These are phyloP conservation scores for Bostrychus sinensis DNA, from an alignment of 2,113 vertebrate species.

Conservation along the genomic window DNA sequence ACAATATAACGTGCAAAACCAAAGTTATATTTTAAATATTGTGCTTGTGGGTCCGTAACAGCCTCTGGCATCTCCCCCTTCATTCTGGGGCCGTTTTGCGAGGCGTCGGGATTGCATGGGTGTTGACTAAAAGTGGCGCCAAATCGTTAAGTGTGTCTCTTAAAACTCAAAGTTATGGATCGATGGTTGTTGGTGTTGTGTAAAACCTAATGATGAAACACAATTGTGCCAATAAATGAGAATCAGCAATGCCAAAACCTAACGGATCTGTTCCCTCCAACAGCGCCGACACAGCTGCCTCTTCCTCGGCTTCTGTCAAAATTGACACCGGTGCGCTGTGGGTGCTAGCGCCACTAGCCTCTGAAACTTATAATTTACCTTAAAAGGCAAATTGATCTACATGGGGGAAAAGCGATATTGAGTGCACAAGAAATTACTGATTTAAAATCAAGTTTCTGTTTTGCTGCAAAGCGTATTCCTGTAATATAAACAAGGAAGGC, in stretches of 20 bases:
- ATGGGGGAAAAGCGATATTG: too few species aligned
- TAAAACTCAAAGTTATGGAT: conserved; percentile 49
- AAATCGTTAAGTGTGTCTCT: conserved; percentile 56
- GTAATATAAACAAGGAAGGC: neutral
- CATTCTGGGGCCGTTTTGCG: conserved; percentile 19
- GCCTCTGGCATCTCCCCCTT: conserved; percentile 12
- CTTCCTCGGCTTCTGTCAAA: conserved; percentile 75
- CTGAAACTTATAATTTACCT: conserved; percentile 44
- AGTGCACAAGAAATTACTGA: neutral
- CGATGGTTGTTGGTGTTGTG: neutral
- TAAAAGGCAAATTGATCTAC: conserved; percentile 30
- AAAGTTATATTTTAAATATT: too few species aligned
- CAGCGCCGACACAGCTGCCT: conserved; percentile 49
- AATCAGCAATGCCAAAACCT: conserved; percentile 10
- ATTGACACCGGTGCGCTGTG: conserved; percentile 74
- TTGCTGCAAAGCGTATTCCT: neutral
- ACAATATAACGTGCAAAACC: too few species aligned
- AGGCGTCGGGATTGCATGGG: conserved; percentile 61
- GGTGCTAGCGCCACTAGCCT: conserved; percentile 64
- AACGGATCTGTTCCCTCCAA: conserved; percentile 33
- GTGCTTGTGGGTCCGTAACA: too few species aligned
- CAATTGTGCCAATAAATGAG: neutral
- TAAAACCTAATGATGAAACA: neutral
- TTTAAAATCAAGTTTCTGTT: neutral
- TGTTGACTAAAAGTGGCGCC: conserved; percentile 79